Base-by-base conservation (phyloP, 1,140 invertebrate genomes). In the Sitobion miscanthi region DNA sequence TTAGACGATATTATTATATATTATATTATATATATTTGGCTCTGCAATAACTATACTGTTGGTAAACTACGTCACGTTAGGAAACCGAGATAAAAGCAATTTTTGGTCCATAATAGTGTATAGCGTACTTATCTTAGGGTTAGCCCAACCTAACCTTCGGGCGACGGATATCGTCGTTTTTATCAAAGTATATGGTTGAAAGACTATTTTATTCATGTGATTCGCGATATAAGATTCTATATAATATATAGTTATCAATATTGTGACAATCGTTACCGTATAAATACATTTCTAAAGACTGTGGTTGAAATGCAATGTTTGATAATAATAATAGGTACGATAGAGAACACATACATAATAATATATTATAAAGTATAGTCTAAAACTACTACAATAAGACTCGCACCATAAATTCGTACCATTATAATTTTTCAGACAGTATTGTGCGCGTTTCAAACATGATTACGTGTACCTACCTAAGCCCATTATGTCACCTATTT, bases 401-500 rank as follows among this genome's bases (percentile, higher is more conserved):
- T 87, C 30, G 0, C 25, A 85, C 52, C 52, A 54, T 85, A 85
- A 25, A 85, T 42, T 85, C 38, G 83, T 87, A 87, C 45, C 45
- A n/a, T 87, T 49, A 49, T 87, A 49, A 87, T 87, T n/a, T 20
- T 87, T 47, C 85, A 47, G 62, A 77, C 62, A 77, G 62, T 87
- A 87, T 85, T 88, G n/a, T 57, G 25, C 52, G 21, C 35, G 52
- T 57, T 89, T 57, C 35, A 42, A 42, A 89, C 25, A 89, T 17
- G 49, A 89, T 90, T 90, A 57, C 52, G n/a, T 35, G 49, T 49
- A 25, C 88, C 21, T 49, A 25, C 88, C 8, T 23, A 14, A 69
- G 38, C 47, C 57, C 89, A 69, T 90, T 90, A 62, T 62, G 54
- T 90, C 89, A 69, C 89, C 54, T 21, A 45, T 62, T 45, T 45